These are phyloP conservation scores for Halictus ligatus DNA, from an alignment of 2,888 invertebrate genomes.

Conservation along the genomic window DNA sequence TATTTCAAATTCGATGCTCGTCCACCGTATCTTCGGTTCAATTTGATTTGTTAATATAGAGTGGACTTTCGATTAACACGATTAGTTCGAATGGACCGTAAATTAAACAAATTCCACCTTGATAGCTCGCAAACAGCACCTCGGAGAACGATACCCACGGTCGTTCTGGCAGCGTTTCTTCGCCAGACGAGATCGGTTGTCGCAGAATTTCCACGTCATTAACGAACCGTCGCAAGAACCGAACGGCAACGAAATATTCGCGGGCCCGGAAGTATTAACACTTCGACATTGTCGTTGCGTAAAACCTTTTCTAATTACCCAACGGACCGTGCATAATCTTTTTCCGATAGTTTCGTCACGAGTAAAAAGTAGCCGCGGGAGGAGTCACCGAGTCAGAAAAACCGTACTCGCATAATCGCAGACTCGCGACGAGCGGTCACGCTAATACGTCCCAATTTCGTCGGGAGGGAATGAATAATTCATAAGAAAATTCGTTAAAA, in stretches of 20 bases:
- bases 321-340: slow-evolving; percentile 38
- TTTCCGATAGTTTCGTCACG: slow-evolving; percentile 26
- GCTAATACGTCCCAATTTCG: background rate
- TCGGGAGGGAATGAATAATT: background rate
- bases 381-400: slow-evolving; percentile 15
- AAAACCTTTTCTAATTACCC: slow-evolving; percentile 47
- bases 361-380: background rate
- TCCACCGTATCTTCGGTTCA: background rate
- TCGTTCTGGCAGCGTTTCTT: background rate
- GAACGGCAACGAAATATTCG: background rate
- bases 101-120: background rate
- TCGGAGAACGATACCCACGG: background rate
- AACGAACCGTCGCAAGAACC: background rate
- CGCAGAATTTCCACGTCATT: slow-evolving; percentile 6
- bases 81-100: background rate
- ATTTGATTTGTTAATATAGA: slow-evolving; percentile 16
- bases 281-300: background rate
- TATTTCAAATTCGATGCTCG: slow-evolving; percentile 13
- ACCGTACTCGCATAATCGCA: slow-evolving; percentile 8
- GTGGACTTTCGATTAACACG: background rate
- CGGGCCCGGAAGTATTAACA: slow-evolving; percentile 1
- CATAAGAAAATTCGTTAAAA: slow-evolving; percentile 14
- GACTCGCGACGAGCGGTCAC: background rate
- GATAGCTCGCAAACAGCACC: background rate
- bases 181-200: background rate